Base-by-base conservation (phyloP, 1,140 invertebrate genomes). In the Luehdorfia chinensis region DNA sequence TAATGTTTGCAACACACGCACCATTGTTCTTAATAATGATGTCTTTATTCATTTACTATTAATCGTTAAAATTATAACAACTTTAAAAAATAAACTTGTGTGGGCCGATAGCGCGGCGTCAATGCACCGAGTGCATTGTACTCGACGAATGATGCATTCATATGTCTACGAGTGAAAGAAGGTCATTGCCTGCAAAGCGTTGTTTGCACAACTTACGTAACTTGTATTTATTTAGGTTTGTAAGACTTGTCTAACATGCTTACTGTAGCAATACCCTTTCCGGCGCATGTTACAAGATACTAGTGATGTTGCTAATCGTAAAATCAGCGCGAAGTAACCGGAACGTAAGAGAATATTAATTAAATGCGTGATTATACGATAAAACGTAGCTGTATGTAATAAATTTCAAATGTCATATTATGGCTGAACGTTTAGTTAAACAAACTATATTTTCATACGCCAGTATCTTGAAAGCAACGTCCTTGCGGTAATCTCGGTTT, bases 191-290 rank as follows among this genome's bases (percentile, higher is more conserved):
- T 80, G 75, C 49, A 45, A 64, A 59, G 56, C 63, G 59, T 36
- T 71, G 68, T 79, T 79, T 71, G 65, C 74, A 63, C 41, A 47
- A 62, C 66, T 83, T 79, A 83, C 68, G 71, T 83, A 79, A 83
- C 57, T 50, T 50, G 47, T 64, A 64, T 81, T 72, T 71, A 55
- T 67, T 62, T 72, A 64, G 69, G 61, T 74, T 75, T 66, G 57
- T 21, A 21, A 60, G 48, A 37, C 50, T 59, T 66, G 66, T 67
- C 34, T 53, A 66, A 61, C 51, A 41, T 16, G 28, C 19, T 51
- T 31, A 55, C 47, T 53, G 47, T 59, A 33, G 7, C 7, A 2
- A 15, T 15, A n/a, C 8, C 14, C 8, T 33, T 33, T 33, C 5
- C n/a, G n/a, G n/a, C n/a, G n/a, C n/a, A n/a, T n/a, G n/a, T n/a